Base-by-base conservation (phyloP, 2,797 vertebrate species). In the Mormyrus proboscirostris region DNA sequence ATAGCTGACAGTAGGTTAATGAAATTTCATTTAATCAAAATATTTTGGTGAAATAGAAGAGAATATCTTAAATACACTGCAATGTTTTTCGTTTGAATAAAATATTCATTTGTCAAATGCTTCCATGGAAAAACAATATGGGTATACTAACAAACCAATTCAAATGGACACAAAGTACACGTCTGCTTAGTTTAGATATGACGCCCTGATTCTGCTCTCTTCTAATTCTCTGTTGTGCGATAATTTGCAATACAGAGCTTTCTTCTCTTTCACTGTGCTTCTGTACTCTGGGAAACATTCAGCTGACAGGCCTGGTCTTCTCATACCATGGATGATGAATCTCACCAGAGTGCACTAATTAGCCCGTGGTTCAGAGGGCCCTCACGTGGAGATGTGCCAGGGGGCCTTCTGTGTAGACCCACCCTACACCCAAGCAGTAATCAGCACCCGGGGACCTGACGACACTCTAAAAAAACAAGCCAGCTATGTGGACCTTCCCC, bases 391-490 rank as follows among this genome's bases (percentile, higher is more conserved):
- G 89, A 49, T 59, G 51, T 85, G 62, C 69, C 41, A 38, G 84
- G 90, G 86, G 83, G 19, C 25, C 51, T 57, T 86, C 49, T 53
- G 51, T 25, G 29, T 25, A 57, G 44, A 57, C 85, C 84, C 69
- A 82, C 14, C 62, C 88, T 14, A 47, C n/a, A 7, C 55, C 87
- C 55, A 22, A 59, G 88, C 89, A 73, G 87, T 88, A 88, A 88
- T 88, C 25, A 53, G 89, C 16, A 49, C n/a, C 89, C 22, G 33
- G 89, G 84, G 89, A 79, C 89, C 51, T 33, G 38, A 25, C 2
- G 29, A 29, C 29, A 49, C 69, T 62, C 51, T 16, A 79, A 88
- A 50, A 76, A 88, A 89, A 90, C 90, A 91, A 91, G 85, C 51
- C 59, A 50, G 51, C 86, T 33, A 51, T 59, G 22, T 16, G 82